These are phyloP conservation scores for Tupiocoris notatus DNA, from an alignment of 2,888 invertebrate genomes.

Conservation along the genomic window DNA sequence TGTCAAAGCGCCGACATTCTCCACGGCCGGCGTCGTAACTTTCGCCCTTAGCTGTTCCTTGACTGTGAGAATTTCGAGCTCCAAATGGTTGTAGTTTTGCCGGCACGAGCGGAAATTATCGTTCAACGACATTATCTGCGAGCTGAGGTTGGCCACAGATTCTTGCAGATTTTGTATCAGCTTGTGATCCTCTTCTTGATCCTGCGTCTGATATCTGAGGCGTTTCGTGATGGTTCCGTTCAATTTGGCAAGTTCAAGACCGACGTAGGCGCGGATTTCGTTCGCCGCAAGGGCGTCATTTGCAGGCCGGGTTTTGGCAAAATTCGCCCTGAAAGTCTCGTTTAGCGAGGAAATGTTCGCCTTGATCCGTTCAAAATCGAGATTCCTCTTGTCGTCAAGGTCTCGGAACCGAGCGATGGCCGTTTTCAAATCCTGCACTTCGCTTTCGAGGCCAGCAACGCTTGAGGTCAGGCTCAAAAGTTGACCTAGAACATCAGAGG, in stretches of 20 bases:
- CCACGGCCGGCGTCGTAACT: background rate
- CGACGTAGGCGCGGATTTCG: background rate
- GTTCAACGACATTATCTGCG: conserved; percentile 1
- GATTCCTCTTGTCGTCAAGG: background rate
- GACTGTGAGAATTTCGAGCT: conserved; percentile 18
- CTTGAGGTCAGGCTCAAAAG: conserved; percentile 10
- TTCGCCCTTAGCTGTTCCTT: conserved; percentile 4
- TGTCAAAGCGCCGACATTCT: background rate
- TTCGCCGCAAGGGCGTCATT: background rate
- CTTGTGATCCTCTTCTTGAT: conserved; percentile 20
- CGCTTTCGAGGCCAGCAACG: conserved; percentile 12
- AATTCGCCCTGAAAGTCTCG: background rate
- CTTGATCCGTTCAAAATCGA: background rate
- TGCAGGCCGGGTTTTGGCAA: background rate
- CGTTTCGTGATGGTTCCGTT: conserved; percentile 4
- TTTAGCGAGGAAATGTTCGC: background rate
- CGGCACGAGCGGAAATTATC: background rate
- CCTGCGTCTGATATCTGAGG: conserved; percentile 1
- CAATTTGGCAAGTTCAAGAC: background rate
- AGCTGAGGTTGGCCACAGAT: conserved; percentile 9
- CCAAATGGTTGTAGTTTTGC: conserved; percentile 5
- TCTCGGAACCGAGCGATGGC: conserved; percentile 4
- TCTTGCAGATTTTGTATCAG: conserved; percentile 12
- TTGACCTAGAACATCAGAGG: conserved; percentile 8
- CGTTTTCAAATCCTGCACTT: conserved; percentile 17